Percentiles rank a stretch among this genome's conserved stretches.
Conservation (phyloP, 92 coral and sea anemone genomes). For the Bergia sp. region DNA sequence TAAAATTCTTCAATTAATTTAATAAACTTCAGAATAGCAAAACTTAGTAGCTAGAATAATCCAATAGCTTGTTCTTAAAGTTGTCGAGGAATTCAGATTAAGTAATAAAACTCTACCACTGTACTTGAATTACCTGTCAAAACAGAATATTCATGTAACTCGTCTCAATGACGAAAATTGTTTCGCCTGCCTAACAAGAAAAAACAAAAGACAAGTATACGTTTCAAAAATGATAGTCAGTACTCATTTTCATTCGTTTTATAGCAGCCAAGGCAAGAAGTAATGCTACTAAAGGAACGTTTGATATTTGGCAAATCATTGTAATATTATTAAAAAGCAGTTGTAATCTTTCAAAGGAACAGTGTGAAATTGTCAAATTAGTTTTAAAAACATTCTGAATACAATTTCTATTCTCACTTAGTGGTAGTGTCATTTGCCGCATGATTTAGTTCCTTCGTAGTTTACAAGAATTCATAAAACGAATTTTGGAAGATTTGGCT, state of each 20-base stretch:
- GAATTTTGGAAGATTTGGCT: neutral
- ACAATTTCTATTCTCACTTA: conserved; percentile 22
- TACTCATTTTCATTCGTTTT: neutral
- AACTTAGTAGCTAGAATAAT: neutral
- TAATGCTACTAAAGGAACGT: neutral
- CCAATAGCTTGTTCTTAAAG: neutral
- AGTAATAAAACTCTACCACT: conserved; percentile 26
- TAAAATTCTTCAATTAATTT: neutral
- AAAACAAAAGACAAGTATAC: neutral
- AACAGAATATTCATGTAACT: neutral
- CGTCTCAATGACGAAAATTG: neutral
- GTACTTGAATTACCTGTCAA: conserved; percentile 5
- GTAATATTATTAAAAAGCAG: conserved; percentile 5
- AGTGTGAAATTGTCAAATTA: conserved; percentile 36
- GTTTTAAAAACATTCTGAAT: conserved; percentile 26
- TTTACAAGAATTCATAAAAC: neutral
- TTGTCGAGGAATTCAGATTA: conserved; percentile 30
- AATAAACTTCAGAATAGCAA: neutral
- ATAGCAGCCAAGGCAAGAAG: neutral
- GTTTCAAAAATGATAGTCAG: neutral
- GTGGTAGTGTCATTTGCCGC: neutral
- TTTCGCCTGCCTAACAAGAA: neutral
- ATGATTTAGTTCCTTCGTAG: neutral
- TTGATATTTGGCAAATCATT: conserved; percentile 25
- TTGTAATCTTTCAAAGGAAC: conserved; percentile 37